phyloP scores from a whole-genome alignment of 2,797 vertebrate species.

The Varecia variegata region DNA sequence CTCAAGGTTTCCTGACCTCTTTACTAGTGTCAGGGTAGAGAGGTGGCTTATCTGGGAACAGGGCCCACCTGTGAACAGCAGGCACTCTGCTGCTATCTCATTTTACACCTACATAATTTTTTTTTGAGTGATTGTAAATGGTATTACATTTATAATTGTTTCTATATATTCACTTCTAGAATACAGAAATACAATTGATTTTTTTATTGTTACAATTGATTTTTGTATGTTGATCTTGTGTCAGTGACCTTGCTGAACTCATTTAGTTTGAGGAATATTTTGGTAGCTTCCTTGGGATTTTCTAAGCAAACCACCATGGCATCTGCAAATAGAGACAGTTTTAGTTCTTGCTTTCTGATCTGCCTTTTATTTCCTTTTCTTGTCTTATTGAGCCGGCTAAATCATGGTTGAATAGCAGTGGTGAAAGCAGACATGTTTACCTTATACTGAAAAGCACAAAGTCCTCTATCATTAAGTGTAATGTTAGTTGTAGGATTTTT shows the following conservation, averaged over 20 bases:
- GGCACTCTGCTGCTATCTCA: neutral
- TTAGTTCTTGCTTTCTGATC: neutral
- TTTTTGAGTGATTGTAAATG: neutral
- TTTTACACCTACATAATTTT: neutral
- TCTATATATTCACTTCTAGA: neutral
- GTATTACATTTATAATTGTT: conserved; percentile 15
- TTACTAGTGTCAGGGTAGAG: conserved; percentile 61
- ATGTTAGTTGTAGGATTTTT: neutral
- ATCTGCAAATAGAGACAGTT: neutral
- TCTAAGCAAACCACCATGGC: neutral
- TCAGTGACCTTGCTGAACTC: neutral
- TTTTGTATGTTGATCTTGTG: conserved; percentile 7
- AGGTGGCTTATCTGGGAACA: conserved; percentile 20
- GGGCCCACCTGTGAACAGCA: neutral
- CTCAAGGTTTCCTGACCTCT: conserved; percentile 73
- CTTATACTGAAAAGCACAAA: neutral
- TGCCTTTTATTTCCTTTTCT: conserved; percentile 36
- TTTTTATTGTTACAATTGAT: neutral
- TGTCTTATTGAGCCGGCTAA: neutral
- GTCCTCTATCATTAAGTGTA: neutral
- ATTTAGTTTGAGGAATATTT: neutral
- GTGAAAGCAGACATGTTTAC: neutral
- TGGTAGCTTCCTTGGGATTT: conserved; percentile 30
- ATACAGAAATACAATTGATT: neutral
- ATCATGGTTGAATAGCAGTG: neutral